Percentiles rank a stretch among this genome's conserved stretches.
These are phyloP conservation scores for Apamea sordens DNA, from an alignment of 2,888 invertebrate species.

Conservation along the genomic window DNA sequence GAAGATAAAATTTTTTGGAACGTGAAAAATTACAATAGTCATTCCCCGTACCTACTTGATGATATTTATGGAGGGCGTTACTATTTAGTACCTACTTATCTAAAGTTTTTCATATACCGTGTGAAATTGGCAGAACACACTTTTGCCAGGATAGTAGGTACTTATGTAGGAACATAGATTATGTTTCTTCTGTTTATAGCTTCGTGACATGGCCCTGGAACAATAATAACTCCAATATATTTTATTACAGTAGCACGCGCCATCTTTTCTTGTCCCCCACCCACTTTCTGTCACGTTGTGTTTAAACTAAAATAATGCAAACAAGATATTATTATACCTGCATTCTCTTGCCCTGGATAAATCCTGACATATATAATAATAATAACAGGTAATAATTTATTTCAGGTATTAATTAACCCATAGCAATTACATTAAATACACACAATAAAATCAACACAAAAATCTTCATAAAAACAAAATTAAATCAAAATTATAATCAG, in stretches of 20 bases:
- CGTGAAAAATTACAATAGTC: background rate
- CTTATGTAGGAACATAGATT: background rate
- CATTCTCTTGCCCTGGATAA: constrained; percentile 4
- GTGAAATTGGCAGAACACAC: background rate
- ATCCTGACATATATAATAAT: too few species aligned
- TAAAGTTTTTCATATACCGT: background rate
- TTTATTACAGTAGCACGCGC: constrained; percentile 27
- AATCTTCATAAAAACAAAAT: too few species aligned
- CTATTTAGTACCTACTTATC: background rate
- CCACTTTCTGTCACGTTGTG: constrained; percentile 45
- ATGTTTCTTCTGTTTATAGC: constrained; percentile 17
- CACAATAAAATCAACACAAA: too few species aligned
- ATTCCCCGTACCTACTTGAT: background rate
- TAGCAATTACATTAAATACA: too few species aligned
- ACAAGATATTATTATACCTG: constrained; percentile 8
- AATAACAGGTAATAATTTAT: too few species aligned
- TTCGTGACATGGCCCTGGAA: constrained; percentile 14
- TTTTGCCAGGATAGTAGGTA: constrained; percentile 1
- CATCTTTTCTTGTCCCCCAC: constrained; percentile 36
- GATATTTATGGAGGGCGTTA: background rate
- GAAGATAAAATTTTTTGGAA: too few species aligned
- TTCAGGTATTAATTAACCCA: too few species aligned
- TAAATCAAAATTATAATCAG: too few species aligned
- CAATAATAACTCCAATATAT: constrained; percentile 46
- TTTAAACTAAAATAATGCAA: constrained; percentile 37